phyloP scores from a whole-genome alignment of 2,797 vertebrate species.

The Scyliorhinus canicula region DNA sequence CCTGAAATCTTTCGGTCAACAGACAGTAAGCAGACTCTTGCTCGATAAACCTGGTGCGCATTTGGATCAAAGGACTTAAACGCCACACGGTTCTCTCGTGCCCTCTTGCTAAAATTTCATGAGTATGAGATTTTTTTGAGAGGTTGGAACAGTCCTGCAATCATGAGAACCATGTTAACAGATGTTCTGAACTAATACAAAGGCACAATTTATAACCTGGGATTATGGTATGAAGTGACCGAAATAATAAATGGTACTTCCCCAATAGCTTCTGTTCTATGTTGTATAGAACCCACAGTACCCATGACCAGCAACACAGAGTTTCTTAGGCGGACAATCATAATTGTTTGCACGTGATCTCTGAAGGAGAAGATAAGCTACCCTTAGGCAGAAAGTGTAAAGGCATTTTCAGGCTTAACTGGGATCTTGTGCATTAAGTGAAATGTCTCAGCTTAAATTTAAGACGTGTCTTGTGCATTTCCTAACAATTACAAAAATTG shows the following conservation, averaged over 20 bases:
- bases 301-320: too few species aligned
- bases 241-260: conserved; percentile 25
- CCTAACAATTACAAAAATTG: not conserved
- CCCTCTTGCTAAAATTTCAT: not conserved
- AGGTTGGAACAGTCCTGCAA: not conserved
- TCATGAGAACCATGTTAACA: not conserved
- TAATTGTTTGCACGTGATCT: too few species aligned
- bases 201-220: not conserved
- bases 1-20: not conserved
- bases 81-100: not conserved
- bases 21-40: conserved; percentile 17
- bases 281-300: too few species aligned
- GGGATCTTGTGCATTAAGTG: not conserved
- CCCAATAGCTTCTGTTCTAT: not conserved
- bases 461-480: not conserved
- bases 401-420: not conserved
- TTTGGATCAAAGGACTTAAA: not conserved
- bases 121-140: not conserved
- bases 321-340: too few species aligned
- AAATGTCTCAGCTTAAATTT: not conserved
- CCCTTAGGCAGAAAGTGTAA: not conserved
- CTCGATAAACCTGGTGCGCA: not conserved
- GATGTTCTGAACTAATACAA: not conserved
- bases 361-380: too few species aligned
- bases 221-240: not conserved